Evolutionary conservation across 2,797 vertebrate genomes (phyloP), one percentile per base, ranked within the genome.

Genomic region (Emydoidea blandingii): DNA sequence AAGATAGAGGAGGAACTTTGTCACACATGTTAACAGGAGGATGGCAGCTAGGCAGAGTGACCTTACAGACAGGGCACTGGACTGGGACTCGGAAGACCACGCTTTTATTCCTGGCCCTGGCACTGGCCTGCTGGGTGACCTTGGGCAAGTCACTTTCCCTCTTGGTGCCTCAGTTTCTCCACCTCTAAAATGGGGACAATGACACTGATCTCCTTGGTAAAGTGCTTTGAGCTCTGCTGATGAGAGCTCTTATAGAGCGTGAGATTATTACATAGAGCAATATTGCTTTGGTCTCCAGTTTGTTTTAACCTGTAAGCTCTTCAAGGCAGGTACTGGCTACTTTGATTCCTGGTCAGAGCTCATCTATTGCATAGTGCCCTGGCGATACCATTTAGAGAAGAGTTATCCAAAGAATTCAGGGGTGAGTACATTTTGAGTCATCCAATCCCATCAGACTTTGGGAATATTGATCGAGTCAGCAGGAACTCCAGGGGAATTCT

Each of bases 191-290:
- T n/a, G 62, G 31, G 62, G 31, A n/a, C 34, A n/a, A 65, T 34
- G 34, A 16, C 8, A 19, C 7, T n/a, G 16, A 18, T 31, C 62
- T 65, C 34, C 15, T 65, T 19, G 16, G 34, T n/a, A 34, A n/a
- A n/a, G 62, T 18, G 62, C 34, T n/a, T 65, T 65, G 62, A 65
- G 8, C 62, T 65, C 31, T 34, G 62, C 62, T 65, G 62, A n/a
- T n/a, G 34, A 65, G 16, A n/a, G 8, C 34, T 65, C 34, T 9
- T 15, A 5, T 8, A n/a, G 34, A 65, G 14, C 8, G 0, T 2
- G 16, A 34, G 4, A 65, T 34, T n/a, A 65, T 65, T 59, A 59
- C 29, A 31, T 15, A 59, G 29, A 59, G 57, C 29, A 31, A 59
- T 59, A 59, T 31, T 65, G 62, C 62, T 65, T n/a, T 65, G 62